These are phyloP conservation scores for Ascaphus truei DNA, from an alignment of 2,113 vertebrate species.

Conservation along the genomic window DNA sequence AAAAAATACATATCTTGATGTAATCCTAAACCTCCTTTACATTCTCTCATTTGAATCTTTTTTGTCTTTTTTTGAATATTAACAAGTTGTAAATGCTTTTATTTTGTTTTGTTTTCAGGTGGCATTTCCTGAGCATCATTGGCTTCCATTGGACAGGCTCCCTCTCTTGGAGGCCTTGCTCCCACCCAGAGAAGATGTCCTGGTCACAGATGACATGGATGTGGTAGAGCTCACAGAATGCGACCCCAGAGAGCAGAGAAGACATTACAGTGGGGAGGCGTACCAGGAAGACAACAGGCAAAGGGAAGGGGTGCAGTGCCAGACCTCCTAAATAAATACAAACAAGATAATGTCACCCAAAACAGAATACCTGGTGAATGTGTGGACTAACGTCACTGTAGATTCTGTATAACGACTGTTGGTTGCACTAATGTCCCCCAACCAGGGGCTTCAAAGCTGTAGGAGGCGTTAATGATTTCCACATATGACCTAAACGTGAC, in stretches of 20 bases:
- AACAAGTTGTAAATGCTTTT: not conserved
- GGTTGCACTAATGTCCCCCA: no score
- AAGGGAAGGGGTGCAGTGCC: conserved; percentile 81
- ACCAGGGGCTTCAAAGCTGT: no score
- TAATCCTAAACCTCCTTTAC: no score
- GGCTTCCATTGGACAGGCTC: conserved; percentile 80
- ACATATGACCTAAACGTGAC: no score
- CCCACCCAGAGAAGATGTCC: conserved; percentile 74
- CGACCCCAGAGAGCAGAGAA: conserved; percentile 59
- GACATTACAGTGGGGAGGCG: conserved; percentile 63
- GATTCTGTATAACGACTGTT: no score
- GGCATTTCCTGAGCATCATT: conserved; percentile 82
- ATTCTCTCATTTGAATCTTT: not conserved
- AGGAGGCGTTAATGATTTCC: no score
- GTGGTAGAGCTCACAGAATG: conserved; percentile 84
- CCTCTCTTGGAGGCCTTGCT: conserved; percentile 81
- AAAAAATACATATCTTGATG: no score
- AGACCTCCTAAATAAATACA: conserved; percentile 69
- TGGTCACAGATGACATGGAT: conserved; percentile 88
- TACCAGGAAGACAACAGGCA: conserved; percentile 83
- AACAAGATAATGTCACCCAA: no score
- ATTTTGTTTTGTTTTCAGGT: conserved; percentile 59
- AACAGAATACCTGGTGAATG: no score
- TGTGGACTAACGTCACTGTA: no score
- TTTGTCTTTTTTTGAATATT: not conserved